phyloP scores from a whole-genome alignment of 1,140 invertebrate species.

The Antheraea mylitta region DNA sequence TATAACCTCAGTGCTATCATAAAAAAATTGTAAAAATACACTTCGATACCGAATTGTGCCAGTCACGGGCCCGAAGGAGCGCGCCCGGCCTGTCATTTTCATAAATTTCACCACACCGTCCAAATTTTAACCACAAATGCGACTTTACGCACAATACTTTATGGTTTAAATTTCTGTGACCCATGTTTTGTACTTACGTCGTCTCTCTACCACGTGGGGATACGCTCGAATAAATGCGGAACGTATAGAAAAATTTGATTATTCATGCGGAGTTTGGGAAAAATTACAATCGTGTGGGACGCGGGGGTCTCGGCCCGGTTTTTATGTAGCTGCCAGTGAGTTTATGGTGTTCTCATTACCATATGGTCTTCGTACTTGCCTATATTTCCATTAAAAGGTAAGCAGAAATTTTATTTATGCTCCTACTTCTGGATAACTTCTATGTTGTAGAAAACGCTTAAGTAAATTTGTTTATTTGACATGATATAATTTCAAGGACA shows the following conservation, averaged over 20 bases:
- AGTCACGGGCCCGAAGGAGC: conserved; percentile 56
- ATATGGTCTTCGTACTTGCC: background rate
- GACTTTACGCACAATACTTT: background rate
- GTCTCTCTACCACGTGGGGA: conserved; percentile 34
- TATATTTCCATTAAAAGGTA: conserved; percentile 5
- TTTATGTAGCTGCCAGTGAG: conserved; percentile 3
- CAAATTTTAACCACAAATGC: background rate
- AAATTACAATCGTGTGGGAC: conserved; percentile 49
- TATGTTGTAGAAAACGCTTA: background rate
- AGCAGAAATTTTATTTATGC: background rate
- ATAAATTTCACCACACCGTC: conserved; percentile 27
- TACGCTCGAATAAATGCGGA: conserved; percentile 52
- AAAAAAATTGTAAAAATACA: conserved; percentile 47
- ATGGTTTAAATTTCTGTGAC: background rate
- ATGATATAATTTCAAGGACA: background rate
- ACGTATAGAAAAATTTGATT: conserved; percentile 73
- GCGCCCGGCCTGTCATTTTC: conserved; percentile 41
- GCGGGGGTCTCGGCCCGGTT: conserved; percentile 3
- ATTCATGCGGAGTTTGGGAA: conserved; percentile 70
- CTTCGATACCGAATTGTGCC: conserved; percentile 65
- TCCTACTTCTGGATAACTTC: background rate
- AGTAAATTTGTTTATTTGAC: background rate
- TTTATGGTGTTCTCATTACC: conserved; percentile 4
- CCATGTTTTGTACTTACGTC: conserved; percentile 29
- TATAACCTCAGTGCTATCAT: conserved; percentile 4